Percentiles rank a stretch among this genome's conserved stretches.
phyloP scores from a whole-genome alignment of 1,140 invertebrate species.

The Goniozus legneri region DNA sequence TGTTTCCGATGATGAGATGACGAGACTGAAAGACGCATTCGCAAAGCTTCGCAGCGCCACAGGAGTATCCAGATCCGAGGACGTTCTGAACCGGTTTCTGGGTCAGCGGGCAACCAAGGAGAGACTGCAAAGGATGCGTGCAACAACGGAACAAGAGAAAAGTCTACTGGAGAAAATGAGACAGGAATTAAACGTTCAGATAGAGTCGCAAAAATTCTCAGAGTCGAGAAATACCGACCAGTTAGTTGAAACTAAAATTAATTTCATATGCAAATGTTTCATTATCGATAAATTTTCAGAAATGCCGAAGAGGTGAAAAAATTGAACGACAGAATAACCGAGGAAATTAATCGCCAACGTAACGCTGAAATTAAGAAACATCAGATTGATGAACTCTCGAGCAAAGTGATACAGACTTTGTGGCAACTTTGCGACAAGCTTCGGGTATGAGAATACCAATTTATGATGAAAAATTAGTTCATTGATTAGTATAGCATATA shows the following conservation, averaged over 20 bases:
- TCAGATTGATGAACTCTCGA: constrained; percentile 44
- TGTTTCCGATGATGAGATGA: constrained; percentile 42
- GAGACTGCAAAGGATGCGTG: constrained; percentile 65
- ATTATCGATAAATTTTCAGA: constrained; percentile 38
- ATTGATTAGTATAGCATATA: constrained; percentile 4
- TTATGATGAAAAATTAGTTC: constrained; percentile 9
- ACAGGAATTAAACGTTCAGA: constrained; percentile 63
- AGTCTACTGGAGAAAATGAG: constrained; percentile 64
- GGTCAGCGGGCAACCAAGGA: constrained; percentile 68
- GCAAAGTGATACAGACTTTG: constrained; percentile 32
- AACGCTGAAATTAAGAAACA: constrained; percentile 47
- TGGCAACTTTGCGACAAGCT: constrained; percentile 37
- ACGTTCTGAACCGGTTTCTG: constrained; percentile 70
- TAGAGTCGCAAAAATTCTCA: constrained; percentile 74
- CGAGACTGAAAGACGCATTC: constrained; percentile 65
- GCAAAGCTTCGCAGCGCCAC: constrained; percentile 70
- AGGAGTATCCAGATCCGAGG: constrained; percentile 68
- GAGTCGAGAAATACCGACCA: constrained; percentile 75
- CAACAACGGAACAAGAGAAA: constrained; percentile 70
- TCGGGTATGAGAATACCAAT: constrained; percentile 29
- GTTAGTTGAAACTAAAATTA: constrained; percentile 51
- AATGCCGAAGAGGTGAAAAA: constrained; percentile 65
- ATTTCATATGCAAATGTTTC: background rate
- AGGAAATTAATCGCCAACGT: constrained; percentile 47
- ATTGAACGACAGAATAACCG: constrained; percentile 59